Conservation (phyloP, 2,797 vertebrate species). For the Gambelia wislizenii region DNA sequence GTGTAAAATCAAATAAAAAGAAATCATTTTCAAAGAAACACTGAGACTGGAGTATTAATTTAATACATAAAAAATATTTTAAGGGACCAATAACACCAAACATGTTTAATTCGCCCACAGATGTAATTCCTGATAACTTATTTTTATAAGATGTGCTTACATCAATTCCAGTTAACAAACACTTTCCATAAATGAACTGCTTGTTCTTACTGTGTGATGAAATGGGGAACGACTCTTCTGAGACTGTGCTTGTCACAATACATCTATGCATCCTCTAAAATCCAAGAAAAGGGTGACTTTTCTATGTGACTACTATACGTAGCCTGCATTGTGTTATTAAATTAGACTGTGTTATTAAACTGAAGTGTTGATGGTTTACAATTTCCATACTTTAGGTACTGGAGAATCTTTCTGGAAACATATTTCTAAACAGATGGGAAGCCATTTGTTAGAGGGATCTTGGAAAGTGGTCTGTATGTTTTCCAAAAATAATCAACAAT, state of each 20-base stretch:
- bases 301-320: not conserved
- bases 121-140: not conserved
- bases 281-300: not conserved
- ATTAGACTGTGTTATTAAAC: slow-evolving; percentile 43
- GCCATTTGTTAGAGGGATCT: slow-evolving; percentile 54
- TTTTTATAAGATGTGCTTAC: not conserved
- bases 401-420: slow-evolving; percentile 47
- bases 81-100: not conserved
- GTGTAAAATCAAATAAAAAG: not conserved
- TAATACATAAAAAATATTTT: not conserved
- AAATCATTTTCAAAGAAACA: not conserved
- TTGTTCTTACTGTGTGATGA: not conserved
- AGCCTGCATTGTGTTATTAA: not conserved
- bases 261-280: not conserved
- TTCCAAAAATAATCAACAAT: slow-evolving; percentile 49
- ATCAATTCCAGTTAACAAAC: not conserved
- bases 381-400: slow-evolving; percentile 23
- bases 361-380: slow-evolving; percentile 53
- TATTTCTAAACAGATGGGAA: slow-evolving; percentile 67
- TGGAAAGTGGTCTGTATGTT: slow-evolving; percentile 42
- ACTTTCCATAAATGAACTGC: not conserved
- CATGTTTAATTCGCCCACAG: not conserved
- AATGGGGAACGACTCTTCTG: not conserved
- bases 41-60: not conserved
- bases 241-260: not conserved